Percentiles rank a stretch among this genome's conserved stretches.
Evolutionary conservation across 1,140 invertebrate species (phyloP).

Genomic region (Drosophila mayri): DNA sequence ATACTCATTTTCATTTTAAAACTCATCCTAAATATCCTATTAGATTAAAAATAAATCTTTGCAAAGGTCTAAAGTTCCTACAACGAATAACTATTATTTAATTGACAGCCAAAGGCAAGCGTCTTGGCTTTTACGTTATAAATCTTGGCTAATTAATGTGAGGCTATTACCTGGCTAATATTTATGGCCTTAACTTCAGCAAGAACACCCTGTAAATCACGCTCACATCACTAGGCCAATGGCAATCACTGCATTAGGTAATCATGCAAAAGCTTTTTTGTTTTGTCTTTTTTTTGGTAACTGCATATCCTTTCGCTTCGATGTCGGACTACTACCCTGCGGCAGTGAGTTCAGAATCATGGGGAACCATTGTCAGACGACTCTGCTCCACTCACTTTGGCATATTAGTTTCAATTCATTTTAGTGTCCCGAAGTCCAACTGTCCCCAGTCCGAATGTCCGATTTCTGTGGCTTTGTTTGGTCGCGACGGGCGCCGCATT

Average conservation of each 20-base stretch:
- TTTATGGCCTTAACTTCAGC: slow-evolving; percentile 13
- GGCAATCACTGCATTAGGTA: slow-evolving; percentile 61
- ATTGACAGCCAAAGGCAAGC: neutral
- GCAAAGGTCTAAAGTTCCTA: neutral
- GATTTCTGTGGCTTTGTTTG: slow-evolving; percentile 78
- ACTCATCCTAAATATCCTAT: neutral
- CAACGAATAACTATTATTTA: neutral
- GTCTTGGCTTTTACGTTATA: slow-evolving; percentile 2
- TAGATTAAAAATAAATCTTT: slow-evolving; percentile 1
- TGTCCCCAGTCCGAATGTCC: slow-evolving; percentile 38
- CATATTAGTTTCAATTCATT: slow-evolving; percentile 84
- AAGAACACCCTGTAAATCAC: slow-evolving; percentile 28
- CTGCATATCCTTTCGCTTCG: slow-evolving; percentile 69
- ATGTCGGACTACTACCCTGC: slow-evolving; percentile 34
- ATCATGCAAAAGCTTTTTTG: slow-evolving; percentile 40
- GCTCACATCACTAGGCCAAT: slow-evolving; percentile 43
- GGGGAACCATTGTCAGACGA: slow-evolving; percentile 69
- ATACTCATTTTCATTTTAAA: too few species aligned
- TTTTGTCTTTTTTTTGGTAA: slow-evolving; percentile 33
- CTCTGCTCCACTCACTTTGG: slow-evolving; percentile 74
- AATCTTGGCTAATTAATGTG: slow-evolving; percentile 23
- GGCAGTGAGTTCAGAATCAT: slow-evolving; percentile 71
- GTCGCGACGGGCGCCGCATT: slow-evolving; percentile 55
- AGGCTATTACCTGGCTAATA: slow-evolving; percentile 9
- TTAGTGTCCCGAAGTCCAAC: slow-evolving; percentile 65